Percentiles rank a stretch among this genome's conserved stretches.
Conservation (phyloP, 2,888 invertebrate species). For the Ichneumoninae sp. region DNA sequence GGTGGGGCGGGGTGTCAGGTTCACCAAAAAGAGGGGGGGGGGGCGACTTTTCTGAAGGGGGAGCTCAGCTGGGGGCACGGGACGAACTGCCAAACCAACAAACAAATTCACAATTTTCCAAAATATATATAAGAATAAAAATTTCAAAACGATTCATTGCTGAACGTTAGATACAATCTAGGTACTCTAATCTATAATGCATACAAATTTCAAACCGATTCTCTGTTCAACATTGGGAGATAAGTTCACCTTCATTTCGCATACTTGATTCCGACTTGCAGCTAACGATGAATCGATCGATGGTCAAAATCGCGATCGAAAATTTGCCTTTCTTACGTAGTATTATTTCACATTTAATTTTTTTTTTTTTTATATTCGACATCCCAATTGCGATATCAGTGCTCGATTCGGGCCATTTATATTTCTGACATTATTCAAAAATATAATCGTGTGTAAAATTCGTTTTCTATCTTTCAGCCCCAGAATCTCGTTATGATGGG, state of each 20-base stretch:
- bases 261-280: neutral
- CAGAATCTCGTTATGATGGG: constrained; percentile 88
- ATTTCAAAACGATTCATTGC: no score
- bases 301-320: constrained; percentile 5
- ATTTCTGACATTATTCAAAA: neutral
- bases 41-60: no score
- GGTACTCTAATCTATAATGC: no score
- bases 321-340: neutral
- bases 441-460: neutral
- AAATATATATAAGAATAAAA: no score
- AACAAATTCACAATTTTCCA: no score
- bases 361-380: neutral
- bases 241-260: constrained; percentile 12
- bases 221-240: neutral
- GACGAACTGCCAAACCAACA: no score
- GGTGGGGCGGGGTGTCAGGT: no score
- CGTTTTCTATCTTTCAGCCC: constrained; percentile 85
- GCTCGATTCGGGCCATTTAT: neutral
- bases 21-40: no score
- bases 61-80: no score
- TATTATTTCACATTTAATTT: neutral
- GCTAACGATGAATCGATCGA: constrained; percentile 2
- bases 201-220: no score
- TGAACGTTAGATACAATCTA: no score
- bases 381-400: neutral